phyloP scores from a whole-genome alignment of 2,113 vertebrate genomes.

The Cololabis saira region DNA sequence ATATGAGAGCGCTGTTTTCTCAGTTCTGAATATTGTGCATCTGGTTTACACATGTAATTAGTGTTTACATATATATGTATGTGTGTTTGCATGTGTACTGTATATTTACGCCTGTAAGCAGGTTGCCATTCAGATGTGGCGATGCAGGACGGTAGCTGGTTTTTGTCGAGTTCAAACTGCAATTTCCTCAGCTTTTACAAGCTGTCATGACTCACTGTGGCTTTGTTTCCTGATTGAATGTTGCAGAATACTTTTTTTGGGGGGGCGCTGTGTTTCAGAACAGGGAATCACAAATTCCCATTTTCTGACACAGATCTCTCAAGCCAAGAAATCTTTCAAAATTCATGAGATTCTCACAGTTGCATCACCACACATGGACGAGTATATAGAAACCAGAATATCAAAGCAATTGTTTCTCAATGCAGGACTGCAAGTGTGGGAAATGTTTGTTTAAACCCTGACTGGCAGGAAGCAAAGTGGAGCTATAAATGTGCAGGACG shows the following conservation, averaged over 20 bases:
- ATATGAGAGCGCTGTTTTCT: constrained; percentile 19
- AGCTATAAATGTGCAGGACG: too few relatives aligned
- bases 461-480: too few relatives aligned
- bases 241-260: constrained; percentile 4
- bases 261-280: background rate
- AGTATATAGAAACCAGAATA: too few relatives aligned
- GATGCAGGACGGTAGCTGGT: constrained; percentile 22
- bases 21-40: background rate
- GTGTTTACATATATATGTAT: background rate
- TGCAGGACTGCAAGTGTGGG: too few relatives aligned
- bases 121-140: constrained; percentile 26
- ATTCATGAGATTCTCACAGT: background rate
- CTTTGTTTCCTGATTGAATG: constrained; percentile 41
- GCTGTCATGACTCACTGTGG: constrained; percentile 46
- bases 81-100: background rate
- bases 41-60: constrained; percentile 1
- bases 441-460: too few relatives aligned
- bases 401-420: too few relatives aligned
- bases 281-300: background rate
- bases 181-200: constrained; percentile 57
- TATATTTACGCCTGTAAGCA: constrained; percentile 15
- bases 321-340: background rate
- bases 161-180: constrained; percentile 39
- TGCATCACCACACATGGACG: too few relatives aligned
- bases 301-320: background rate